phyloP scores from a whole-genome alignment of 2,113 vertebrate genomes.

The Himantopus leucocephalus region DNA sequence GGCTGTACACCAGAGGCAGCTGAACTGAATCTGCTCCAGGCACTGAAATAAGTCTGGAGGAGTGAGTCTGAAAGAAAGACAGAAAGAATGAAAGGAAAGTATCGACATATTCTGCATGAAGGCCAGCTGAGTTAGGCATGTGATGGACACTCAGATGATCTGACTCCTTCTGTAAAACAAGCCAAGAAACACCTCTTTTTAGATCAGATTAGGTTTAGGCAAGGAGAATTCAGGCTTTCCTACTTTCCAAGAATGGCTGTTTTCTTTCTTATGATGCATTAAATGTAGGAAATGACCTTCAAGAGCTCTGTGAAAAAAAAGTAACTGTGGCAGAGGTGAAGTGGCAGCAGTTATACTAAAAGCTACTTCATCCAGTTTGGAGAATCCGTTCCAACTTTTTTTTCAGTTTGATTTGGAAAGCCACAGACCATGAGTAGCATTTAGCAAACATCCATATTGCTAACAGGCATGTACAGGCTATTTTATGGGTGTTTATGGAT shows the following conservation, averaged over 20 bases:
- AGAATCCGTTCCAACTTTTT: neutral
- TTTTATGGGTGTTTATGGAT: neutral
- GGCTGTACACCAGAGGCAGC: neutral
- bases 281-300: neutral
- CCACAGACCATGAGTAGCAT: neutral
- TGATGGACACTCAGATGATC: neutral
- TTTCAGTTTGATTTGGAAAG: neutral
- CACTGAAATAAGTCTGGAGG: neutral
- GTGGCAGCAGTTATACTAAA: neutral
- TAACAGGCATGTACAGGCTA: neutral
- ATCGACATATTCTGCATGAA: neutral
- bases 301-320: neutral
- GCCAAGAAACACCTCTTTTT: neutral
- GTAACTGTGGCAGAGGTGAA: neutral
- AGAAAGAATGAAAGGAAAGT: neutral
- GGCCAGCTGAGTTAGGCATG: neutral
- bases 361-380: neutral
- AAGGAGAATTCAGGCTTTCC: neutral
- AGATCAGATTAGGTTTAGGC: neutral
- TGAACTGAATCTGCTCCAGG: neutral
- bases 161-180: neutral
- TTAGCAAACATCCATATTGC: neutral
- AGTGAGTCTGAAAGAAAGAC: neutral
- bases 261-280: neutral
- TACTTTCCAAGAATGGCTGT: neutral